phyloP scores from a whole-genome alignment of 2,888 invertebrate genomes.

The Leptinotarsa haldemani region DNA sequence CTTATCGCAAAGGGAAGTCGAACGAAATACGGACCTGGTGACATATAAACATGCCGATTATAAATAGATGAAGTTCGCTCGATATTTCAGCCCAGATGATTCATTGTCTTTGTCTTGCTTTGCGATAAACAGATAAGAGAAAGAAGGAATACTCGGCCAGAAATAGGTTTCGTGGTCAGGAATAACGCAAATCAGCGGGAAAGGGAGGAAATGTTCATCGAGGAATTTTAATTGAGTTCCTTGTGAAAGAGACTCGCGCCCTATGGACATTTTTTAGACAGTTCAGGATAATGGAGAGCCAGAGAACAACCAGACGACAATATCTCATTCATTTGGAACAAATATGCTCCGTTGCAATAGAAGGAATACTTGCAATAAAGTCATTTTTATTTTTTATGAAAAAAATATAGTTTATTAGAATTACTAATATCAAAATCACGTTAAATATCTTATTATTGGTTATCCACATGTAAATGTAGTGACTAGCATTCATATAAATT shows the following conservation, averaged over 20 bases:
- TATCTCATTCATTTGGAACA: too few species aligned
- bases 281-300: too few species aligned
- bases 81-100: slow-evolving; percentile 28
- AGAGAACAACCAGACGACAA: too few species aligned
- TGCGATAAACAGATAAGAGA: neutral
- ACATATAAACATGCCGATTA: slow-evolving; percentile 36
- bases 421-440: too few species aligned
- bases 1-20: slow-evolving; percentile 22
- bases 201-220: neutral
- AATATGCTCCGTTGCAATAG: too few species aligned
- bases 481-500: too few species aligned
- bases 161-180: neutral
- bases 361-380: too few species aligned
- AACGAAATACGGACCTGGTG: slow-evolving; percentile 30
- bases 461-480: too few species aligned
- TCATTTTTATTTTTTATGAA: too few species aligned
- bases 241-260: neutral
- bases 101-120: slow-evolving; percentile 1
- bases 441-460: too few species aligned
- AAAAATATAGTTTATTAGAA: too few species aligned
- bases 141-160: neutral
- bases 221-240: neutral
- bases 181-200: neutral
- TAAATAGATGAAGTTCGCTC: slow-evolving; percentile 30
- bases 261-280: too few species aligned